These are phyloP conservation scores for Agrypnia vestita DNA, from an alignment of 1,140 invertebrate genomes.

Conservation along the genomic window DNA sequence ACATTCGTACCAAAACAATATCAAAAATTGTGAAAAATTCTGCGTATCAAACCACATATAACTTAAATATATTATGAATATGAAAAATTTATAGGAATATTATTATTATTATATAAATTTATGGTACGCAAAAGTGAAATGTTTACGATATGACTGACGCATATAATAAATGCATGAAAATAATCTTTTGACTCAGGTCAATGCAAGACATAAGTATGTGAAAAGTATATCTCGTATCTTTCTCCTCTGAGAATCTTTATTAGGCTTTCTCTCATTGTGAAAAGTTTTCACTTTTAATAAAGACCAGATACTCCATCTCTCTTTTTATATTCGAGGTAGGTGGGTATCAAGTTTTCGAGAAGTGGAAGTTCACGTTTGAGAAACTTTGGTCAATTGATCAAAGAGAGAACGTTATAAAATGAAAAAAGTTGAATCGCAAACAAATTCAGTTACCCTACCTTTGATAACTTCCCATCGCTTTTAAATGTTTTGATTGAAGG, in stretches of 20 bases:
- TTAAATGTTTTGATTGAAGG: constrained; percentile 46
- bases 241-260: constrained; percentile 12
- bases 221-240: background rate
- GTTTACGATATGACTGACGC: too few relatives aligned
- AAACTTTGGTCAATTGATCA: constrained; percentile 60
- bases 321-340: background rate
- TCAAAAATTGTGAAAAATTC: too few relatives aligned
- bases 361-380: constrained; percentile 55
- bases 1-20: too few relatives aligned
- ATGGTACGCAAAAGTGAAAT: too few relatives aligned
- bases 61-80: too few relatives aligned
- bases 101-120: too few relatives aligned
- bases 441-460: constrained; percentile 41
- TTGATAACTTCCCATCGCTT: constrained; percentile 39
- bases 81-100: too few relatives aligned
- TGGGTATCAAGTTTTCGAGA: background rate
- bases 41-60: too few relatives aligned
- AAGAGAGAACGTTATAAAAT: constrained; percentile 59
- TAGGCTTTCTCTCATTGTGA: constrained; percentile 40
- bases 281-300: constrained; percentile 57
- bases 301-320: constrained; percentile 53
- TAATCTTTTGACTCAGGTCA: too few relatives aligned
- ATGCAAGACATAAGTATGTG: constrained; percentile 11
- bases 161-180: too few relatives aligned
- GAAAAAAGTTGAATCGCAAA: constrained; percentile 56